Evolutionary conservation across 2,797 vertebrate genomes (phyloP).

Genomic region (Bradypodion pumilum): DNA sequence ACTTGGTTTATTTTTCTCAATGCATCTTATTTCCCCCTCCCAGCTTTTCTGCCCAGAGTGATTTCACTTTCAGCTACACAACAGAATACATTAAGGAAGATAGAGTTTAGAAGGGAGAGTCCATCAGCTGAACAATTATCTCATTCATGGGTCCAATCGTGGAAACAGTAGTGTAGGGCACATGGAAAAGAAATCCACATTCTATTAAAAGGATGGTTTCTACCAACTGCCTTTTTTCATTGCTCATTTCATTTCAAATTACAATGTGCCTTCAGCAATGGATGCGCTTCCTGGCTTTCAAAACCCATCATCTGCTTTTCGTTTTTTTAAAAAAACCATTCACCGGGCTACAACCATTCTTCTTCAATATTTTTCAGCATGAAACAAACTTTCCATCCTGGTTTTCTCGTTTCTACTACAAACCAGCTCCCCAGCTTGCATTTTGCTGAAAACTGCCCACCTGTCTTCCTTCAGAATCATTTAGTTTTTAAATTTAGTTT

Average conservation of each 20-base stretch:
- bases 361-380: background rate
- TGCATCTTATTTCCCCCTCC: background rate
- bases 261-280: constrained; percentile 21
- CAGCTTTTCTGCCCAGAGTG: background rate
- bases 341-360: background rate
- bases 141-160: background rate
- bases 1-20: background rate
- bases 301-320: constrained; percentile 15
- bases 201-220: constrained; percentile 3
- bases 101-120: background rate
- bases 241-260: constrained; percentile 21
- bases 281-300: constrained; percentile 9
- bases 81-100: background rate
- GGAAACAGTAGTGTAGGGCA: background rate
- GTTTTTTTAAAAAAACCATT: constrained; percentile 9
- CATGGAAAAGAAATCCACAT: constrained; percentile 12
- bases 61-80: background rate
- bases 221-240: constrained; percentile 16
- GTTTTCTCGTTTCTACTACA: background rate
- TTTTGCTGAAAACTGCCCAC: background rate
- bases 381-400: background rate
- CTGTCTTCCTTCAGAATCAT: background rate
- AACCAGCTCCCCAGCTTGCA: background rate
- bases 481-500: constrained; percentile 13
- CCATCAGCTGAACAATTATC: background rate